Conservation (phyloP, 2,888 invertebrate genomes). For the Caenorhabditis imperialis region DNA sequence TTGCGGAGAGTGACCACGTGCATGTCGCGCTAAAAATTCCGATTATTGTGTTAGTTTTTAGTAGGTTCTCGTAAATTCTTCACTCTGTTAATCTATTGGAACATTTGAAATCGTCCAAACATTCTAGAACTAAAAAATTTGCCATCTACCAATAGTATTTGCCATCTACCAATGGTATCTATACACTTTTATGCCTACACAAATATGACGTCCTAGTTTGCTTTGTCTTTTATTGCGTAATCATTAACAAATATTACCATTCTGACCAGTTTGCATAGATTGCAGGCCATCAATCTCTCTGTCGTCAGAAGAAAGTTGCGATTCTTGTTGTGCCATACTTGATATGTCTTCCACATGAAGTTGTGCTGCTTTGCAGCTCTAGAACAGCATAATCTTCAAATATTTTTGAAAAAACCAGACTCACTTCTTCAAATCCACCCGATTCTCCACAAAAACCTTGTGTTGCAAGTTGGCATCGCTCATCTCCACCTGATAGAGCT, state of each 20-base stretch:
- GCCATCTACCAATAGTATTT: too few relatives aligned
- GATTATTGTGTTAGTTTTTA: too few relatives aligned
- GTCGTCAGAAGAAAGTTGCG: conserved; percentile 15
- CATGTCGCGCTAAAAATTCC: conserved; percentile 23
- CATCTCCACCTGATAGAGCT: conserved; percentile 22
- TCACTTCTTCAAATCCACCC: conserved; percentile 17
- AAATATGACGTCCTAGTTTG: too few relatives aligned
- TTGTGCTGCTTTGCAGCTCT: conserved; percentile 22
- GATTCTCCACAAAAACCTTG: conserved; percentile 6
- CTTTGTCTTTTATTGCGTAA: too few relatives aligned
- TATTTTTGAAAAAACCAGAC: neutral
- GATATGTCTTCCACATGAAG: conserved; percentile 22
- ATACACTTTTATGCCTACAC: too few relatives aligned
- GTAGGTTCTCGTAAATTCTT: too few relatives aligned
- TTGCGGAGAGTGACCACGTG: conserved; percentile 4
- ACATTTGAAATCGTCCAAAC: too few relatives aligned
- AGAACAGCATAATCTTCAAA: too few relatives aligned
- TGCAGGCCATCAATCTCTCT: conserved; percentile 16
- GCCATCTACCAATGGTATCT: too few relatives aligned
- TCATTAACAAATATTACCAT: too few relatives aligned
- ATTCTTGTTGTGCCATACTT: conserved; percentile 30
- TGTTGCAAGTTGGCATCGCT: conserved; percentile 12
- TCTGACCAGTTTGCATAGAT: conserved; percentile 19
- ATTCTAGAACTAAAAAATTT: too few relatives aligned
- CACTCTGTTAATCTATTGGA: too few relatives aligned